Evolutionary conservation across 2,113 vertebrate species (phyloP).

Genomic region (Oreotrochilus melanogaster): DNA sequence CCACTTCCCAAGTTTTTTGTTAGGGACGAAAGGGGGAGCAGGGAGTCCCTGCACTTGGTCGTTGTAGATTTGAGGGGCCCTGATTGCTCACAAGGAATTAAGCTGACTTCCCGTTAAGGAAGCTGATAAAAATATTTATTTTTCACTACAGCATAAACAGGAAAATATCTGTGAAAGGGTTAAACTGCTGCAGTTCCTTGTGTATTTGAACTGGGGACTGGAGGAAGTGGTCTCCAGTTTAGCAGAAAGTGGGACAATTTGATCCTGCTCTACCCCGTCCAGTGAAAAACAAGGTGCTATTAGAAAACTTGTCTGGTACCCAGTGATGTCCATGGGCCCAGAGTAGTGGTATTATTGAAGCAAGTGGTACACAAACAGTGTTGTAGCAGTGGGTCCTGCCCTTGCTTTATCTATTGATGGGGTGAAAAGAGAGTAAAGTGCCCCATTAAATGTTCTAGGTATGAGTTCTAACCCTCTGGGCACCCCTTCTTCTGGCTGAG

Average conservation of each 20-base stretch:
- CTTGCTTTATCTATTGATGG: not conserved
- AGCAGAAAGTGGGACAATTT: not conserved
- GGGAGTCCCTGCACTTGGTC: not conserved
- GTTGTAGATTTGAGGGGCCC: not conserved
- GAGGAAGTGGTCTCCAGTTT: not conserved
- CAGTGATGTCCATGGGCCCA: accelerated
- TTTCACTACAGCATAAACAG: not conserved
- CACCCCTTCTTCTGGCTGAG: not conserved
- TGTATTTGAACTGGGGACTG: not conserved
- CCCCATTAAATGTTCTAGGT: not conserved
- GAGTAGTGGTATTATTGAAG: not conserved
- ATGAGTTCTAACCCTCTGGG: not conserved
- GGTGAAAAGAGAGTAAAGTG: not conserved
- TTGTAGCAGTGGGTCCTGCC: not conserved
- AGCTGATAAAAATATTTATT: not conserved
- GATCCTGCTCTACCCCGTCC: not conserved
- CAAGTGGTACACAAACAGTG: not conserved
- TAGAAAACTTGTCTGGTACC: not conserved
- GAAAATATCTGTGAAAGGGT: not conserved
- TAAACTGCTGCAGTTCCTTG: not conserved
- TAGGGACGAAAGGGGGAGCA: not conserved
- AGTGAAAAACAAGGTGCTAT: not conserved
- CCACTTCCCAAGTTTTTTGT: accelerated
- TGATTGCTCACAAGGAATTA: not conserved
- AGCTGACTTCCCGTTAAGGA: not conserved